Evolutionary conservation across 2,113 vertebrate genomes (phyloP), one percentile per base, ranked within the genome.

Genomic region (Caloenas nicobarica): DNA sequence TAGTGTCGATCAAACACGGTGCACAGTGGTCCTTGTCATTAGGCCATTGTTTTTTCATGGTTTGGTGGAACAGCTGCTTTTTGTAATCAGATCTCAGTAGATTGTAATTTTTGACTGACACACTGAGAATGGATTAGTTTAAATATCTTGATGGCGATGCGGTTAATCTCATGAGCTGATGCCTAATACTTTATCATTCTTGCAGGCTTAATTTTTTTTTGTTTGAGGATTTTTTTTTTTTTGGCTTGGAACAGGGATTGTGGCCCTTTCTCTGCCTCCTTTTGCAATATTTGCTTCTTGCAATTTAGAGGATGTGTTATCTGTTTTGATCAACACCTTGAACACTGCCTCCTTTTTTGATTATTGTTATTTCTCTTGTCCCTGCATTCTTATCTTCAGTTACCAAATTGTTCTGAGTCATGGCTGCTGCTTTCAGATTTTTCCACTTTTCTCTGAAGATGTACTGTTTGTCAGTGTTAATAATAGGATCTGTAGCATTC

Each of bases 401-500:
- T 87, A 79, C 69, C 40, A 53, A 36, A 36, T 53, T 91, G 36
- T 56, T 48, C 6, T 65, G 53, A 89, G 51, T 72, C 24, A 53
- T 60, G 31, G 40, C 28, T 89, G 33, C 69, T 69, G 40, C 38
- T 68, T 76, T 29, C 5, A 16, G 42, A 3, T 62, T 82, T 94
- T 76, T 21, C 5, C 9, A 15, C 14, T 51, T 69, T 42, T 80
- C 44, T 44, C 21, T 8, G 3, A 77, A 88, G 33, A 12, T 22
- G 13, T 17, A 13, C 9, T 40, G 14, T 60, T 81, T 84, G 28
- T 78, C 34, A 44, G 3, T n/a, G n/a, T 82, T 83, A 69, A 36
- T 16, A 51, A 46, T 15, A 40, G 38, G 31, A 61, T 76, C 14
- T 0, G 0, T 69, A 58, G 9, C 28, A 26, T n/a, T 79, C 38